Evolutionary conservation across 2,888 invertebrate species (phyloP).

Genomic region (Heliconius aoede): DNA sequence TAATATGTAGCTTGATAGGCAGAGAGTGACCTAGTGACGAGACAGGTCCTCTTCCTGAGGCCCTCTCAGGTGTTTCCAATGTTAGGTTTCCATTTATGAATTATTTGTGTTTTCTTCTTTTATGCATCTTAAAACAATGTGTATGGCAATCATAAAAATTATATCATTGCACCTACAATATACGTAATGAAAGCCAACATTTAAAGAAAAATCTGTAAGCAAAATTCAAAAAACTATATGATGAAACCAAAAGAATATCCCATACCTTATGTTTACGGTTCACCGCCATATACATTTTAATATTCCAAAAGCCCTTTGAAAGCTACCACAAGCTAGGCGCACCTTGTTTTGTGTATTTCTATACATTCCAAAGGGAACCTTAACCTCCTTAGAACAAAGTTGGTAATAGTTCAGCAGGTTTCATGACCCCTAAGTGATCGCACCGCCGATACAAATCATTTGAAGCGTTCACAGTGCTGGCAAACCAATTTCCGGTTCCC

Average conservation of each 20-base stretch:
- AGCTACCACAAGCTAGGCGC: constrained; percentile 44
- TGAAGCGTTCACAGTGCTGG: constrained; percentile 71
- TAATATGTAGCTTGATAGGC: no score
- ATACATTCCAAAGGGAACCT: constrained; percentile 13
- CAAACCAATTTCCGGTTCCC: constrained; percentile 80
- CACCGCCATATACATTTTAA: constrained; percentile 41
- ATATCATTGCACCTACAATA: no score
- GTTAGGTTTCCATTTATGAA: no score
- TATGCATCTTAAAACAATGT: no score
- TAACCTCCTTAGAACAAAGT: not conserved
- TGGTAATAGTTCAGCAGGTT: constrained; percentile 2
- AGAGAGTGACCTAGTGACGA: no score
- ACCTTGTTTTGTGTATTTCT: constrained; percentile 32
- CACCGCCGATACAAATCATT: constrained; percentile 68
- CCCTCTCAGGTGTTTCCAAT: no score
- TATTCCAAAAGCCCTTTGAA: constrained; percentile 45
- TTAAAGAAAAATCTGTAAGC: not conserved
- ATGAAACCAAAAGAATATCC: constrained; percentile 12
- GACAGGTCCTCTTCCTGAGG: no score
- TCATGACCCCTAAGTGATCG: constrained; percentile 43
- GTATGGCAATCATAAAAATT: no score
- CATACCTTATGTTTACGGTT: constrained; percentile 36
- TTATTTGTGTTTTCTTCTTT: no score
- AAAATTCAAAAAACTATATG: not conserved
- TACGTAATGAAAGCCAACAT: no score